phyloP scores from a whole-genome alignment of 2,888 invertebrate species.

The Pseudococcus longispinus region DNA sequence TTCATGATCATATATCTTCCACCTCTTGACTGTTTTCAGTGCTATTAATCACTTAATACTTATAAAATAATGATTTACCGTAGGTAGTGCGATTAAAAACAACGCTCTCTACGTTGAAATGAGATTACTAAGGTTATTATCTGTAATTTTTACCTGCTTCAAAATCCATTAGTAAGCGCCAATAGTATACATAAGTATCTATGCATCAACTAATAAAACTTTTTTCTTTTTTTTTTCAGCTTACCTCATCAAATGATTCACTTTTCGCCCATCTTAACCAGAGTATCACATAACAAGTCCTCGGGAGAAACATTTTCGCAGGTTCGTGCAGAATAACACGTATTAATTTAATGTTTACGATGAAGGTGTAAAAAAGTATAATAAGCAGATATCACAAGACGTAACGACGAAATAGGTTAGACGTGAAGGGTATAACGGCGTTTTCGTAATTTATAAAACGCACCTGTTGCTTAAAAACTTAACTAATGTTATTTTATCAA shows the following conservation, averaged over 20 bases:
- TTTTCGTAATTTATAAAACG: constrained; percentile 21
- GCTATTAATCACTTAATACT: not conserved
- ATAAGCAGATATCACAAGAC: not conserved
- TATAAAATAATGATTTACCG: not conserved
- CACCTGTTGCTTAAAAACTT: constrained; percentile 23
- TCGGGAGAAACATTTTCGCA: not conserved
- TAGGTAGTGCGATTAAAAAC: not conserved
- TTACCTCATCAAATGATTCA: not conserved
- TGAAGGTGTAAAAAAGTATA: not conserved
- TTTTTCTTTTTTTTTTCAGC: not conserved
- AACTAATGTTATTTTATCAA: not conserved
- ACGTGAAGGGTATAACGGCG: not conserved
- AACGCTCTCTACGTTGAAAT: not conserved
- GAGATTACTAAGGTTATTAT: not conserved
- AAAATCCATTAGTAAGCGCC: not conserved
- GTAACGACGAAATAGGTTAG: not conserved
- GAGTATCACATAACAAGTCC: not conserved
- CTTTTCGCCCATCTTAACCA: not conserved
- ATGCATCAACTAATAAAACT: not conserved
- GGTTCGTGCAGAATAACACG: not conserved
- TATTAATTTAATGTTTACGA: not conserved
- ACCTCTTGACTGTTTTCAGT: too few relatives aligned
- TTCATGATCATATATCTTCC: not conserved
- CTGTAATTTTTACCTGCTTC: not conserved
- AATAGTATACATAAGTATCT: not conserved